Conservation (phyloP, 2,113 vertebrate genomes). For the Halichoeres trimaculatus region DNA sequence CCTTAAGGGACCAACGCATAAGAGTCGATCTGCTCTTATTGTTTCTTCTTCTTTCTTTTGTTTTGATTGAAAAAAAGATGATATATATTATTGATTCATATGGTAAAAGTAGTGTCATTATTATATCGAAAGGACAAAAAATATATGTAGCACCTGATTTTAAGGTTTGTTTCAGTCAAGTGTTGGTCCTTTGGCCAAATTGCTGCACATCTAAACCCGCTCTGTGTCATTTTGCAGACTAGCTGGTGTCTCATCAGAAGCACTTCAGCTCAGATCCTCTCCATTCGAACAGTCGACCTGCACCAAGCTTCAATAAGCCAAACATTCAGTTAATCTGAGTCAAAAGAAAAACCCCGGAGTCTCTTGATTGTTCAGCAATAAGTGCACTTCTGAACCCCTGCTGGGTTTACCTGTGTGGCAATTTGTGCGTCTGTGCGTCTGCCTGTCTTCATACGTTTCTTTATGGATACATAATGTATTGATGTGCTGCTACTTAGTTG, state of each 20-base stretch:
- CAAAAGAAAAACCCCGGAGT: slow-evolving; percentile 24
- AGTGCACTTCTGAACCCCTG: slow-evolving; percentile 71
- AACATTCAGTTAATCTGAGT: neutral
- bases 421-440: slow-evolving; percentile 19
- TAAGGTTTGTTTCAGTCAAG: slow-evolving; percentile 45
- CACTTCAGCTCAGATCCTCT: neutral
- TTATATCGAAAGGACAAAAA: slow-evolving; percentile 60
- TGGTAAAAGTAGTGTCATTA: slow-evolving; percentile 58
- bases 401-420: slow-evolving; percentile 68
- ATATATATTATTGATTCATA: slow-evolving; percentile 42
- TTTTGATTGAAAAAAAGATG: slow-evolving; percentile 26
- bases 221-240: neutral
- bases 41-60: slow-evolving; percentile 18
- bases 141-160: slow-evolving; percentile 77
- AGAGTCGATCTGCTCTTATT: slow-evolving; percentile 66
- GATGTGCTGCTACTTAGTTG: slow-evolving; percentile 72
- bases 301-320: neutral
- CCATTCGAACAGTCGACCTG: neutral
- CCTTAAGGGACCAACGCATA: slow-evolving; percentile 83
- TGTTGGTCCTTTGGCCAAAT: slow-evolving; percentile 49
- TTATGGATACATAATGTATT: slow-evolving; percentile 58
- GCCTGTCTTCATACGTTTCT: slow-evolving; percentile 25
- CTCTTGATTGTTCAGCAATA: slow-evolving; percentile 70
- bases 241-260: neutral
- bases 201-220: slow-evolving; percentile 62